phyloP scores from a whole-genome alignment of 2,113 vertebrate genomes.

The Vombatus ursinus region DNA sequence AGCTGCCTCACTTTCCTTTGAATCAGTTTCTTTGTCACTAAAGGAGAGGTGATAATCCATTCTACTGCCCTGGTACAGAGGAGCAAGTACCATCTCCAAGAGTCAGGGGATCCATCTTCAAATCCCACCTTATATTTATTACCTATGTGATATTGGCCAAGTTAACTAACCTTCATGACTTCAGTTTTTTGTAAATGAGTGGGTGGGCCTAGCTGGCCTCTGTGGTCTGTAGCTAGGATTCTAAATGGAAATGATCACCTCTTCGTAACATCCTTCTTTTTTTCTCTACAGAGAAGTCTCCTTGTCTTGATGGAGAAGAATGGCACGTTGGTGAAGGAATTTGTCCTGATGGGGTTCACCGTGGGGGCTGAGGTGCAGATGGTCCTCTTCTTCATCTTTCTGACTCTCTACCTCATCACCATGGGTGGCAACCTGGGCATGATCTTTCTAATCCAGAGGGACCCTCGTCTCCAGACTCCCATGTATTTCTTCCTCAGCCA shows the following conservation, averaged over 20 bases:
- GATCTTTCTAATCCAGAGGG: constrained; percentile 43
- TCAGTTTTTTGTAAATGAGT: neutral
- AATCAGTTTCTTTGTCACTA: neutral
- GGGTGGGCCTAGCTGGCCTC: neutral
- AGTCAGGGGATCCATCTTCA: neutral
- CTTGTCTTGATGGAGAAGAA: constrained; percentile 54
- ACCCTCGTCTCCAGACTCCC: constrained; percentile 61
- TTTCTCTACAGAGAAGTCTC: neutral
- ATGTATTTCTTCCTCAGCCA: constrained; percentile 73
- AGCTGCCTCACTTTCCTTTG: no score
- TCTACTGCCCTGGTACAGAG: neutral
- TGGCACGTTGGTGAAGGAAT: constrained; percentile 44
- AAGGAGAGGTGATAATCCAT: neutral
- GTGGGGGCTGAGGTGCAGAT: neutral
- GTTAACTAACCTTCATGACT: neutral
- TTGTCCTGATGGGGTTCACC: constrained; percentile 59
- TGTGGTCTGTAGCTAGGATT: neutral
- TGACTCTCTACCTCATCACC: constrained; percentile 60
- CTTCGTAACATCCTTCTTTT: neutral
- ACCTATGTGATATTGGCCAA: neutral
- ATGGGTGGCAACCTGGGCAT: constrained; percentile 62
- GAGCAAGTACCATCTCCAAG: neutral
- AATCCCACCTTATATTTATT: neutral
- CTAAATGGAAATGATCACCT: neutral
- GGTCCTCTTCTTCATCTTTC: constrained; percentile 50